Evolutionary conservation across 2,797 vertebrate species (phyloP), one percentile per base, ranked within the genome.

Genomic region (Parauchenoglanis punctatus): DNA sequence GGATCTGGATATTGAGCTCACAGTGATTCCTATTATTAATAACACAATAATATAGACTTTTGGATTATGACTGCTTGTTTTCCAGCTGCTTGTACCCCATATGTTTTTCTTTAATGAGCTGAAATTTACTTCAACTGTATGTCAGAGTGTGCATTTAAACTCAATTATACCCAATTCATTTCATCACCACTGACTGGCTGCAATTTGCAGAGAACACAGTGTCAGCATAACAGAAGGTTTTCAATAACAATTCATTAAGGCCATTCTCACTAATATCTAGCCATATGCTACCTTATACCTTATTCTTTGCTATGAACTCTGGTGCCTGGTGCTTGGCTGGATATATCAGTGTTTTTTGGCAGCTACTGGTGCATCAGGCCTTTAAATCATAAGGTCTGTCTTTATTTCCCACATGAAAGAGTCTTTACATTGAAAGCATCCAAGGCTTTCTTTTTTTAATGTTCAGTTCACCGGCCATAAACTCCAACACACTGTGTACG

Each of bases 401-500:
- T 70, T n/a, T 56, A 44, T 77, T 87, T 84, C 72, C 63, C 40
- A 77, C 61, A 84, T 87, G 31, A 87, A 84, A 77, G 54, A 61
- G 75, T 7, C 44, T 85, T 40, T 81, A 81, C 56, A 78, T n/a
- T 85, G 1, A 46, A 72, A 40, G 11, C 40, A 35, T 46, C 2
- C 52, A 58, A 76, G 49, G 5, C 28, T 58, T 78, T 87, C n/a
- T 13, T 84, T 83, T 78, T 84, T 70, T 35, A 77, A 31, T 59
- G 25, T 31, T 46, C 25, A 2, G 20, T 12, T 76, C 40, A 58
- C n/a, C 5, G 44, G 40, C 67, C 56, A 72, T 85, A 83, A 83
- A 75, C 56, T 52, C 56, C 11, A 81, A n/a, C 65, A 81, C 52
- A 58, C 52, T 59, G 49, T 85, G 88, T 56, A 75, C 72, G n/a